Conservation (phyloP, 2,797 vertebrate genomes). For the Typhlichthys subterraneus region DNA sequence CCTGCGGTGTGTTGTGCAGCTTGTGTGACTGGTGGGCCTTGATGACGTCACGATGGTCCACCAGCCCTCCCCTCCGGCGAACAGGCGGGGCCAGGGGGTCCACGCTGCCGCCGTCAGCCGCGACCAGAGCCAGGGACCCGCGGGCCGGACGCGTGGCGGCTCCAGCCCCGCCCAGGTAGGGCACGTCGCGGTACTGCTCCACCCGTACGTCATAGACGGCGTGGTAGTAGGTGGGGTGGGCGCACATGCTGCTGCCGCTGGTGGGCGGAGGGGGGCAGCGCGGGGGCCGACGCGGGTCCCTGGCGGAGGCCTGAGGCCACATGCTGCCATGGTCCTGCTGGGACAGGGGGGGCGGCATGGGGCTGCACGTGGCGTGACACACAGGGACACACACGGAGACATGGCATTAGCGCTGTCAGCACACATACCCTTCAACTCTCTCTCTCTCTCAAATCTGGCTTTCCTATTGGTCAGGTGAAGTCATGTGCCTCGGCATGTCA, state of each 20-base stretch:
- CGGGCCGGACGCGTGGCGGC: conserved; percentile 29
- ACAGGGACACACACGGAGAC: not conserved
- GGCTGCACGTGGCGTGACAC: conserved; percentile 47
- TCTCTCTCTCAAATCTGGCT: not conserved
- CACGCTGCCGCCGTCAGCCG: conserved; percentile 33
- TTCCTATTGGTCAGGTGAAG: too few species aligned
- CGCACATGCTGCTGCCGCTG: conserved; percentile 68
- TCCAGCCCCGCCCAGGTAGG: conserved; percentile 46
- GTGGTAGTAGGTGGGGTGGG: conserved; percentile 75
- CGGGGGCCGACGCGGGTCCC: conserved; percentile 48
- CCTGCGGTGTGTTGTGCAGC: conserved; percentile 85
- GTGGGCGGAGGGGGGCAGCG: conserved; percentile 62
- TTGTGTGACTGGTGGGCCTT: conserved; percentile 88
- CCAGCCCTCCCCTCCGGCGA: conserved; percentile 81
- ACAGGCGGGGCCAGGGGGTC: conserved; percentile 59
- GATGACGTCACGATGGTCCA: conserved; percentile 87
- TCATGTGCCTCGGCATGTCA: too few species aligned
- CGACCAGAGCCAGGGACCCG: conserved; percentile 51
- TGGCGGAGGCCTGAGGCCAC: conserved; percentile 63
- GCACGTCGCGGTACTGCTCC: conserved; percentile 67
- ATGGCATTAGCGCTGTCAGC: too few species aligned
- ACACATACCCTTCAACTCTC: too few species aligned
- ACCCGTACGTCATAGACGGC: conserved; percentile 71
- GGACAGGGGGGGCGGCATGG: conserved; percentile 73
- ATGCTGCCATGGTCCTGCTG: conserved; percentile 63